These are phyloP conservation scores for Micropterix aruncella DNA, from an alignment of 2,888 invertebrate species.

Conservation along the genomic window DNA sequence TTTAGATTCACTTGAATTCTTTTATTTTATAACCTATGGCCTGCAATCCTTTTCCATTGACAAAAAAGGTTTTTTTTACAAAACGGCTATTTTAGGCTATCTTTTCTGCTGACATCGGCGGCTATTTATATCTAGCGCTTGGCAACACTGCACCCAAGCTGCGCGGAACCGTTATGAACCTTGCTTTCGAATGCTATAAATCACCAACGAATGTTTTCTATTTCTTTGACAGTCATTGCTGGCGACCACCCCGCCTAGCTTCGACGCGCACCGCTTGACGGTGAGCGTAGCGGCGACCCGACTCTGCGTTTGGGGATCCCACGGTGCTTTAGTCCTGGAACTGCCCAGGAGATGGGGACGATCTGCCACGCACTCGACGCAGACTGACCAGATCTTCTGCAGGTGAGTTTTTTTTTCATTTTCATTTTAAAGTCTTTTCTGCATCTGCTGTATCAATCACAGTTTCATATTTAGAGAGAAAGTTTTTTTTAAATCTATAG, in stretches of 20 bases:
- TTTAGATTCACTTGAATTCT: no score
- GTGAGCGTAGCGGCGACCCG: constrained; percentile 52
- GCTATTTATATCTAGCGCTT: no score
- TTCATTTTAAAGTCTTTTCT: background rate
- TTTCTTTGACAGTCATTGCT: constrained; percentile 47
- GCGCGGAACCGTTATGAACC: no score
- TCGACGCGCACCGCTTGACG: constrained; percentile 50
- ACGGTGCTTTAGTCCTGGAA: constrained; percentile 55
- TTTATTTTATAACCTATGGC: no score
- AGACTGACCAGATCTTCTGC: constrained; percentile 51
- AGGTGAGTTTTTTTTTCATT: constrained; percentile 40
- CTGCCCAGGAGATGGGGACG: constrained; percentile 61
- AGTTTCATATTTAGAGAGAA: no score
- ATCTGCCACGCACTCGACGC: constrained; percentile 47
- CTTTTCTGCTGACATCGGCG: no score
- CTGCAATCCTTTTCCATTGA: no score
- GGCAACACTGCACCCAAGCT: no score
- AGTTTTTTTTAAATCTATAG: no score
- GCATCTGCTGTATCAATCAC: background rate
- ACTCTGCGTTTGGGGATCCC: constrained; percentile 52
- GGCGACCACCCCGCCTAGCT: constrained; percentile 51
- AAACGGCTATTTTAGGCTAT: no score
- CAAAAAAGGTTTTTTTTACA: no score
- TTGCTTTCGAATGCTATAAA: no score
- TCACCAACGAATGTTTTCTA: background rate